Base-by-base conservation (phyloP, 2,113 vertebrate species). In the Bubo bubo region DNA sequence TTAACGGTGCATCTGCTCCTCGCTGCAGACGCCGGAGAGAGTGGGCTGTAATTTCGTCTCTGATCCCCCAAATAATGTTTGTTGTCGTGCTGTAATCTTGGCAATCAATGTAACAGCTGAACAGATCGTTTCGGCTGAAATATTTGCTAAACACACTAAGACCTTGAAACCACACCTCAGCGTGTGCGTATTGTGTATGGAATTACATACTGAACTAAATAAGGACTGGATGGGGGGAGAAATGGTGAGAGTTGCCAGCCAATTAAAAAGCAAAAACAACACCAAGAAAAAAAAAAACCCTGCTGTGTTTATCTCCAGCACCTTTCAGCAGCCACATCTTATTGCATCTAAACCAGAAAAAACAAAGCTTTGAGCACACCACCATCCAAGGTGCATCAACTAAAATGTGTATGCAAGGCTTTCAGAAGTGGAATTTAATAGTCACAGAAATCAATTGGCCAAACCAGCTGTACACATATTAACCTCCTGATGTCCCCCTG, bases 81-180 rank as follows among this genome's bases (percentile, higher is more conserved):
- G 98, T 96, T 98, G 97, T 98, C 94, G 37, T 79, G 96, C 97
- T 97, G 96, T 88, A 98, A 97, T 98, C 97, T 98, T 97, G 97
- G 98, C 98, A 98, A 98, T 98, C 97, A 98, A 95, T 88, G 76
- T 93, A 97, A 97, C 97, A 98, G 98, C 98, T 97, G 97, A 98
- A 98, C 98, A 98, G 97, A 98, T 97, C 95, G 85, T 97, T 98
- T 97, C 90, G 76, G 97, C 96, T 97, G 97, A 98, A 98, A 98
- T 98, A 98, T 98, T 98, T 98, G 97, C 97, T 98, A 98, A 98
- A 98, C 98, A 98, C 43, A 50, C 93, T 64, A 95, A 97, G 97
- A 98, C 98, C 98, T 98, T 98, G 97, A 98, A 98, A 97, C 96
- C 96, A 97, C 97, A 98, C 98, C 98, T 98, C 98, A 97, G 95